A percentile compares a stretch with the other conserved stretches of the same genome.
These are phyloP conservation scores for Blastomussa wellsi DNA, from an alignment of 92 coral and sea anemone genomes.

Conservation along the genomic window DNA sequence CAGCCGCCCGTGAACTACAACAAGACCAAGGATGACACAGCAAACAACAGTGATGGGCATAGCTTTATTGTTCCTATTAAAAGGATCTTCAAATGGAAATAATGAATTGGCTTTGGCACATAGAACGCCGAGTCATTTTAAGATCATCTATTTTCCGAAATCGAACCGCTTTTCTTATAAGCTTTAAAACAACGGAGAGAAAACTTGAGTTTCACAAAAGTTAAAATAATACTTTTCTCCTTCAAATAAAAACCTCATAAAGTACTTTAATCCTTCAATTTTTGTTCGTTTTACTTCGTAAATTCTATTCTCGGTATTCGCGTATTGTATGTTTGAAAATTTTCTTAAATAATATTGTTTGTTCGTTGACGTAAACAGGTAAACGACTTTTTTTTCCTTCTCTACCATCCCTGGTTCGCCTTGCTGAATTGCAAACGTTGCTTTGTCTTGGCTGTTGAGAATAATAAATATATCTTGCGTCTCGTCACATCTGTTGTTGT, in stretches of 20 bases:
- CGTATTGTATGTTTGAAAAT: neutral
- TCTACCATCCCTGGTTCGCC: neutral
- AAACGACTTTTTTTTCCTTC: too few species aligned
- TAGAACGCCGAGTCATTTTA: neutral
- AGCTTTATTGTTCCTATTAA: constrained; percentile 1
- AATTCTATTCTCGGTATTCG: neutral
- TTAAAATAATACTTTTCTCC: neutral
- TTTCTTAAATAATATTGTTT: neutral
- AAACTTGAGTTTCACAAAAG: neutral
- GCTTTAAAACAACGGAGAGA: neutral
- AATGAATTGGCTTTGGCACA: neutral
- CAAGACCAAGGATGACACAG: neutral
- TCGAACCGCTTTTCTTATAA: neutral
- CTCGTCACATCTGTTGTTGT: neutral
- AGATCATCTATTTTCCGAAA: neutral
- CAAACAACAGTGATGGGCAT: neutral
- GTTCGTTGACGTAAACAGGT: neutral
- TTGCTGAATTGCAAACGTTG: neutral
- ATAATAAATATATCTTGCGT: constrained; percentile 8
- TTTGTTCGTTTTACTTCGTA: neutral
- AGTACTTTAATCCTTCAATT: neutral
- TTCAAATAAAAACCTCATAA: neutral
- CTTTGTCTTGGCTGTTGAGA: neutral
- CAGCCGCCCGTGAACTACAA: too few species aligned
- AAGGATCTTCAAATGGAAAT: constrained; percentile 11